Base-by-base conservation (phyloP, 2,888 invertebrate species). In the Mystacides longicornis region DNA sequence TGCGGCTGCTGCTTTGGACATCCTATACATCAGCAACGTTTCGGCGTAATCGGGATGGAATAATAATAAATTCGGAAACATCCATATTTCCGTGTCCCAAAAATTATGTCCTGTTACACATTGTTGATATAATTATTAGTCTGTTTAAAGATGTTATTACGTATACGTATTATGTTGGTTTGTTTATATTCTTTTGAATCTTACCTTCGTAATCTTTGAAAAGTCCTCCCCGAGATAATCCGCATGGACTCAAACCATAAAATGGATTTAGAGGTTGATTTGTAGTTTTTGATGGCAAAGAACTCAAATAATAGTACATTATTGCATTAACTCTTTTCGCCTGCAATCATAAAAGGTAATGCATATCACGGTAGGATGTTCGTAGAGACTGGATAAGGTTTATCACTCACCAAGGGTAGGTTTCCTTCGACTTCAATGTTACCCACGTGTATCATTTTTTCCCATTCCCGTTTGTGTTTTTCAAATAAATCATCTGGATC, bases 1-100 rank as follows among this genome's bases (percentile, higher is more conserved):
- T 1, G 82, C 82, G 0, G 75, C 75, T 9, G 72, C 69, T 0
- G 79, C 70, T 20, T 69, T 77, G 14, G 74, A 71, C 2, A 74
- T 66, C 1, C 82, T 72, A 63, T 82, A 82, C 49, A 76, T 73
- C 0, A 82, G 67, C 33, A 82, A 65, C 14, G 69, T 66, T 45
- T 73, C 70, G 1, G 75, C 77, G 64, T 79, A 78, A 3, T 67
- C 64, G 1, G 77, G 77, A 46, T 78, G 73, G 4, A 82, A 65
- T 22, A 81, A 67, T 9, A 79, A 67, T 3, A 80, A 77, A 0
- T 73, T 68, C 0, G 82, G 82, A 51, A 78, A 74, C 77, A 82
- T 82, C 82, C 82, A 82, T 46, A 78, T 79, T 66, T 82, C 82
- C 0, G 81, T 81, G 60, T 82, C 82, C 82, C 82, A 82, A 65